Percentiles rank a stretch among this genome's conserved stretches.
Evolutionary conservation across 2,797 vertebrate species (phyloP).

Genomic region (Alfaro cultratus): DNA sequence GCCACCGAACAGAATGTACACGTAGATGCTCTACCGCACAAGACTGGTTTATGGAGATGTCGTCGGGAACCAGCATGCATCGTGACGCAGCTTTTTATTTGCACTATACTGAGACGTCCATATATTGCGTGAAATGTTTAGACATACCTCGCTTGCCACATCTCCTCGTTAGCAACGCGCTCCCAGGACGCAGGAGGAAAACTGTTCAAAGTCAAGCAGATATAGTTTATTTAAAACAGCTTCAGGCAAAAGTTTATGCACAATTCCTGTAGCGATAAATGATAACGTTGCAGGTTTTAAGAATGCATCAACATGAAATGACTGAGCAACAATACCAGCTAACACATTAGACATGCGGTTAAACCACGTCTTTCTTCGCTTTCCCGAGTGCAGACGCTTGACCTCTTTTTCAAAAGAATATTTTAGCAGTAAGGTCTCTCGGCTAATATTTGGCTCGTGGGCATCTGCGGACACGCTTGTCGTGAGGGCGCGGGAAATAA

Average conservation of each 20-base stretch:
- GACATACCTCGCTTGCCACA: constrained; percentile 98
- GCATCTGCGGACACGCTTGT: constrained; percentile 84
- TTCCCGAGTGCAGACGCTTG: constrained; percentile 79
- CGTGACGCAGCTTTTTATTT: constrained; percentile 68
- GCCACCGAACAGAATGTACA: constrained; percentile 69
- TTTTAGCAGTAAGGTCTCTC: constrained; percentile 79
- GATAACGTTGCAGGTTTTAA: constrained; percentile 60
- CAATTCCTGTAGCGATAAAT: constrained; percentile 66
- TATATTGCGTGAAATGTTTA: constrained; percentile 14
- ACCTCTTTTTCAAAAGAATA: constrained; percentile 87
- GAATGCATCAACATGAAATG: constrained; percentile 75
- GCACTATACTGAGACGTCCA: constrained; percentile 27
- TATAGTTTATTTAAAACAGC: constrained; percentile 46
- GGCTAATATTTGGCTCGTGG: constrained; percentile 82
- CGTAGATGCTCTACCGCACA: constrained; percentile 76
- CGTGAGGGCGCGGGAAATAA: constrained; percentile 81
- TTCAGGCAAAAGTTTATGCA: constrained; percentile 52
- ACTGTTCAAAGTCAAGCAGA: constrained; percentile 70
- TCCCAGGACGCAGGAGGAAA: constrained; percentile 94
- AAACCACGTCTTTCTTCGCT: constrained; percentile 71
- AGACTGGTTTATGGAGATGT: constrained; percentile 80
- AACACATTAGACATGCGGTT: constrained; percentile 75
- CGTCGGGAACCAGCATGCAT: constrained; percentile 47
- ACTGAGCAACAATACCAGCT: constrained; percentile 73
- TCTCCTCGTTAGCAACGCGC: constrained; percentile 95